Conservation (phyloP, 2,113 vertebrate species). For the Melanocharis versteri region DNA sequence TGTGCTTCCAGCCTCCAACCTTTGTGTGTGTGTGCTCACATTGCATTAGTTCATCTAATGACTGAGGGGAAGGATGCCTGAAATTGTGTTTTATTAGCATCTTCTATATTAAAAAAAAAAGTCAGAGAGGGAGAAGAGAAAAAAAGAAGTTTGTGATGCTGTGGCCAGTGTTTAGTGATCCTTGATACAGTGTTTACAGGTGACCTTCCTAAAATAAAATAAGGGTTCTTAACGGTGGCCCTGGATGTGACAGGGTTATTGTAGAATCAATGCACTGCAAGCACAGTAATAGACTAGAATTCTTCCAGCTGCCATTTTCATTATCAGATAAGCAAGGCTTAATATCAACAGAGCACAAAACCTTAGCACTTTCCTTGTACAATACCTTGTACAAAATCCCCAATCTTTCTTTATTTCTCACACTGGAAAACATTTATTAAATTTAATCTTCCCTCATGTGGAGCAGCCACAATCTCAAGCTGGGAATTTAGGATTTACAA, state of each 20-base stretch:
- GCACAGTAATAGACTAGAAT: background rate
- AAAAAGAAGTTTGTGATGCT: background rate
- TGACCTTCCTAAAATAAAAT: background rate
- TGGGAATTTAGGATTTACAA: background rate
- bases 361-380: background rate
- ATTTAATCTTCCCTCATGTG: background rate
- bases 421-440: background rate
- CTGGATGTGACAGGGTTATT: background rate
- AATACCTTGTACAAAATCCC: background rate
- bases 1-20: background rate
- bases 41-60: background rate
- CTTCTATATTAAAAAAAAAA: background rate
- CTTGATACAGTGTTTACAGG: too few species aligned
- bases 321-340: background rate
- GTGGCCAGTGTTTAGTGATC: background rate
- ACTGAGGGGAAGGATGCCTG: background rate
- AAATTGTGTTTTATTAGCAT: background rate
- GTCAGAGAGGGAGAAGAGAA: background rate
- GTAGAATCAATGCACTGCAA: background rate
- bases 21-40: background rate
- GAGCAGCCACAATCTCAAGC: background rate
- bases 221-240: background rate
- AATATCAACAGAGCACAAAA: background rate
- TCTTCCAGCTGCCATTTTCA: background rate
- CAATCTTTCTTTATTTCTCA: background rate